Base-by-base conservation (phyloP, 2,888 invertebrate species). In the Tolmerus cingulatus region DNA sequence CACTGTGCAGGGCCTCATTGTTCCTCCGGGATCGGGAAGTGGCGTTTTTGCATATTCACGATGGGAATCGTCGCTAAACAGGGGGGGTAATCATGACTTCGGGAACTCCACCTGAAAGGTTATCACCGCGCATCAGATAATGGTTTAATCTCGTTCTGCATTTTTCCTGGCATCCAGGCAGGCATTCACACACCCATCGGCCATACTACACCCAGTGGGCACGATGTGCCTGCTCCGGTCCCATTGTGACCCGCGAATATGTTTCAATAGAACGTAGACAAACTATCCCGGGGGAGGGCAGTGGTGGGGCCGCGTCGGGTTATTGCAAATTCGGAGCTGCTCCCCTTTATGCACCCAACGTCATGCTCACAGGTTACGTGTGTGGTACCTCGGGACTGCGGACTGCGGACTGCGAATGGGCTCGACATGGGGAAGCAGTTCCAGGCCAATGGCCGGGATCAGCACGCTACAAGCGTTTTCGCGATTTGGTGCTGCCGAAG, bases 71-170 rank as follows among this genome's bases (percentile, higher is more conserved):
- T 85, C 85, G 85, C 85, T 74, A 34, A 43, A 43, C 43, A 74
- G 55, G 57, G 86, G 78, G 86, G 86, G 86, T 86, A 86, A 86
- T 86, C 86, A 86, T 86, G 86, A 86, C 86, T 86, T 1, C 37
- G 78, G 46, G 76, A 84, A 88, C 88, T 89, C 89, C 90, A 89
- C 90, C 89, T 89, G 88, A 89, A 89, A 91, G 91, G 90, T 92
- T 92, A 92, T 92, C 92, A 90, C 86, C 78, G 57, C 86, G 89
- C 89, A 92, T 92, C 92, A 90, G 91, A 90, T 92, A 92, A 92
- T 92, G 92, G 91, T 92, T 92, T 91, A 92, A 92, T 92, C 91
- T 92, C 89, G 89, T 90, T 88, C 86, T 86, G 86, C 86, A 86
- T 77, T 77, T 86, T 86, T 86, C 51, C 23, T 37, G 27, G 66